Base-by-base conservation (phyloP, 2,113 vertebrate species). In the Myxocyprinus asiaticus region DNA sequence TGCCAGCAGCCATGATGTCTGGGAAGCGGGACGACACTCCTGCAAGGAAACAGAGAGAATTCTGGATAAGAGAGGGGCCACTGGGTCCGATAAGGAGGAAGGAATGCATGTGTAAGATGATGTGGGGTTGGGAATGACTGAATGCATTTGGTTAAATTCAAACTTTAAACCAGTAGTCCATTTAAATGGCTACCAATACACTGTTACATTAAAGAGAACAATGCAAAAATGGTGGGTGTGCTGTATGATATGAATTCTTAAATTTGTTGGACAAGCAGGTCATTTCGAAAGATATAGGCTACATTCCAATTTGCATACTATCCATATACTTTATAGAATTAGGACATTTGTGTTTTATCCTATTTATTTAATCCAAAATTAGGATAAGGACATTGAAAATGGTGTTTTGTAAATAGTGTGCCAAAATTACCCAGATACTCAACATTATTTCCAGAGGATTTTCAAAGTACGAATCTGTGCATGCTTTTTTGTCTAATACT, bases 1-100 rank as follows among this genome's bases (percentile, higher is more conserved):
- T 94, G 84, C 96, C 95, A 14, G 96, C 93, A 81, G 97, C 94
- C 97, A 99, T 98, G 94, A 94, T 97, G 91, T 98, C 96, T 0
- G 96, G 95, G 68, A 94, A 88, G 71, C 92, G 92, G 65, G 95
- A 93, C 33, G 96, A 95, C 89, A 95, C 92, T 92, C 95, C 98
- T 99, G 85, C 2, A 91, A 91, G 77, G 85, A 61, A 84, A 87
- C 0, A 89, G 67, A 62, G 63, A 86, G 14, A 66, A 85, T 56
- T 15, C 9, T 42, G 12, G 15, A 56, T 85, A 61, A 86, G 69
- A 67, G n/a, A 50, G 73, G 84, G 78, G 61, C 59, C 78, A 7
- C 3, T 7, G 47, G 12, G 43, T 53, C n/a, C 62, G 58, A 53
- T 77, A 44, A 10, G 77, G 11, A 3, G 42, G 80, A 44, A 63